Conservation (phyloP, 2,888 invertebrate genomes). For the Nephrotoma flavescens region DNA sequence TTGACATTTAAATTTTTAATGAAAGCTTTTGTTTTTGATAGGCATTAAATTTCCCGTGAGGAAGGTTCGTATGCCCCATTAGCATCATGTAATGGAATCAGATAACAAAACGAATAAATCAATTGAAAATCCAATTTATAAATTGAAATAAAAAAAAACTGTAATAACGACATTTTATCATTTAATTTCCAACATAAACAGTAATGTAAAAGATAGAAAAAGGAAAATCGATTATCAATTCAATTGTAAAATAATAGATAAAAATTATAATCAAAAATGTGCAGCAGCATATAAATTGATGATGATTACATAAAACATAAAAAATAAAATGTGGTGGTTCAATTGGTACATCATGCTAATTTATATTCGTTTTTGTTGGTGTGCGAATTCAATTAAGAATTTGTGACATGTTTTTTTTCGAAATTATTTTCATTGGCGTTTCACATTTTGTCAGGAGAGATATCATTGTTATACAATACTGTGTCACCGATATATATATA, state of each 20-base stretch:
- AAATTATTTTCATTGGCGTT: not conserved
- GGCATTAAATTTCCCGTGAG: not conserved
- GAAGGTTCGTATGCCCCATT: not conserved
- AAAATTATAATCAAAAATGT: not conserved
- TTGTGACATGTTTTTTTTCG: not conserved
- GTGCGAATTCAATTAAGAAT: not conserved
- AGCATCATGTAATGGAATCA: not conserved
- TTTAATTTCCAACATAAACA: not conserved
- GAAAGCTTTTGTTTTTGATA: not conserved
- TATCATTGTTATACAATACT: not conserved
- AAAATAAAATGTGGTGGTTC: not conserved
- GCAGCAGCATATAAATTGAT: not conserved
- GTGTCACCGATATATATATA: not conserved
- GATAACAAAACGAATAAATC: not conserved
- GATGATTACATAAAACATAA: not conserved
- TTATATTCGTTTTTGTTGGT: not conserved
- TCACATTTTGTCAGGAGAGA: not conserved
- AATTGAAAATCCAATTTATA: not conserved
- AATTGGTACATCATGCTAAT: not conserved
- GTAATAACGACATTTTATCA: not conserved
- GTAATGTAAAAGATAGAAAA: not conserved
- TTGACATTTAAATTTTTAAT: not conserved
- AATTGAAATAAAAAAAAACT: not conserved
- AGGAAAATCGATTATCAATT: not conserved
- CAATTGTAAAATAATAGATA: not conserved